phyloP scores from a whole-genome alignment of 2,797 vertebrate species.

The Tragelaphus eurycerus region DNA sequence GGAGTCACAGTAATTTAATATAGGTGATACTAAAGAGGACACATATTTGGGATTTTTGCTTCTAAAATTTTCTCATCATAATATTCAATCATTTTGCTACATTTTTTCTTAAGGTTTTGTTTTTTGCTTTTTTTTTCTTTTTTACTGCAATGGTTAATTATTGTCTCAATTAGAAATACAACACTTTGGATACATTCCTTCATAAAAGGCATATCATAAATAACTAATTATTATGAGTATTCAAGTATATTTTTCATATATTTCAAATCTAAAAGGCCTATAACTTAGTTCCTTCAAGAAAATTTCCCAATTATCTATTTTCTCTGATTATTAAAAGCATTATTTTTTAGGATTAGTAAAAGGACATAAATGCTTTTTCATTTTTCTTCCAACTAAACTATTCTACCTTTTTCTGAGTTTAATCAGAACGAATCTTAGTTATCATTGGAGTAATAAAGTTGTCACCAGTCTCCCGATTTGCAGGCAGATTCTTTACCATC shows the following conservation, averaged over 20 bases:
- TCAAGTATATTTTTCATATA: neutral
- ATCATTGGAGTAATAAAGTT: conserved; percentile 9
- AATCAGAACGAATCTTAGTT: conserved; percentile 10
- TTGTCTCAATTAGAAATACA: neutral
- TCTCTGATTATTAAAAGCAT: neutral
- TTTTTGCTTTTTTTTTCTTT: neutral
- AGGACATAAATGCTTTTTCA: conserved; percentile 1
- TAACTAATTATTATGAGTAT: neutral
- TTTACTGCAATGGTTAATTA: neutral
- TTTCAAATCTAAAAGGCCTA: neutral
- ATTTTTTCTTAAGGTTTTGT: neutral
- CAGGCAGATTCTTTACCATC: neutral
- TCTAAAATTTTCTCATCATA: neutral
- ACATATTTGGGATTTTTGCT: neutral
- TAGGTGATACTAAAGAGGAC: neutral
- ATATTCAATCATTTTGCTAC: neutral
- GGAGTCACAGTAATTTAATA: neutral
- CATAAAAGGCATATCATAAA: neutral
- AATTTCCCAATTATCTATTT: conserved; percentile 25
- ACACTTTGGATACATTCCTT: neutral
- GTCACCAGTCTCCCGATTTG: neutral
- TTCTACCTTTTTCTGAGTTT: neutral
- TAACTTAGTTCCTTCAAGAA: neutral
- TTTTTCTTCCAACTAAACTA: conserved; percentile 34
- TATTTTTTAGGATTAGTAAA: neutral